Evolutionary conservation across 1,140 invertebrate genomes (phyloP).

Genomic region (Sitophilus oryzae): DNA sequence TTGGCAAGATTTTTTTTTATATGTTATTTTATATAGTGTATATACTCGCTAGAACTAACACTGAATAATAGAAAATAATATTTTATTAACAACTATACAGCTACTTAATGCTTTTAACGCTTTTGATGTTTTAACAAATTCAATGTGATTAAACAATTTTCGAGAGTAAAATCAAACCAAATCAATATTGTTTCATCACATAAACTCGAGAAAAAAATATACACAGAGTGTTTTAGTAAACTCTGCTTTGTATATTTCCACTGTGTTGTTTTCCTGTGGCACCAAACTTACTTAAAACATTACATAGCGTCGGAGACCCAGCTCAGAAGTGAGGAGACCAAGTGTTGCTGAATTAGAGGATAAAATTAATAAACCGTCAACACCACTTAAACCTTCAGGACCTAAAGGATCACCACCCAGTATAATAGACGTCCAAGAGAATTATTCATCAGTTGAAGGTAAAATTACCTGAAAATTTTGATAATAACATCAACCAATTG

Average conservation of each 20-base stretch:
- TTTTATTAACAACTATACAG: background rate
- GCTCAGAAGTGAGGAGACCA: slow-evolving; percentile 75
- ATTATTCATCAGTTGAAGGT: slow-evolving; percentile 90
- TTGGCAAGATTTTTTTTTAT: background rate
- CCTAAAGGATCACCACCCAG: slow-evolving; percentile 74
- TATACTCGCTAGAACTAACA: slow-evolving; percentile 20
- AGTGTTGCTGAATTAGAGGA: slow-evolving; percentile 85
- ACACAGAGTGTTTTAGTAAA: too few relatives aligned
- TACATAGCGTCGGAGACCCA: slow-evolving; percentile 73
- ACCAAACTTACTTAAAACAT: slow-evolving; percentile 7
- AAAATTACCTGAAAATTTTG: slow-evolving; percentile 3
- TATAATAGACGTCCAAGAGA: slow-evolving; percentile 86
- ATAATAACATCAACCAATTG: too few relatives aligned
- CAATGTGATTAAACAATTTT: too few relatives aligned
- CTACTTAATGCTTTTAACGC: background rate
- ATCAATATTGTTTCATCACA: too few relatives aligned
- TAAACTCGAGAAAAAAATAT: too few relatives aligned
- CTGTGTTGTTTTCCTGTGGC: background rate
- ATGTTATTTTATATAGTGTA: slow-evolving; percentile 19
- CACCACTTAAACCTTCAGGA: slow-evolving; percentile 72
- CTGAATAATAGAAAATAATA: background rate
- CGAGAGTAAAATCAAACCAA: too few relatives aligned
- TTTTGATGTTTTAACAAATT: background rate
- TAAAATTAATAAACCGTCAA: slow-evolving; percentile 84
- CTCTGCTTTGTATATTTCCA: slow-evolving; percentile 1